phyloP scores from a whole-genome alignment of 2,797 vertebrate genomes.

The Melanotaenia parkinsoni region DNA sequence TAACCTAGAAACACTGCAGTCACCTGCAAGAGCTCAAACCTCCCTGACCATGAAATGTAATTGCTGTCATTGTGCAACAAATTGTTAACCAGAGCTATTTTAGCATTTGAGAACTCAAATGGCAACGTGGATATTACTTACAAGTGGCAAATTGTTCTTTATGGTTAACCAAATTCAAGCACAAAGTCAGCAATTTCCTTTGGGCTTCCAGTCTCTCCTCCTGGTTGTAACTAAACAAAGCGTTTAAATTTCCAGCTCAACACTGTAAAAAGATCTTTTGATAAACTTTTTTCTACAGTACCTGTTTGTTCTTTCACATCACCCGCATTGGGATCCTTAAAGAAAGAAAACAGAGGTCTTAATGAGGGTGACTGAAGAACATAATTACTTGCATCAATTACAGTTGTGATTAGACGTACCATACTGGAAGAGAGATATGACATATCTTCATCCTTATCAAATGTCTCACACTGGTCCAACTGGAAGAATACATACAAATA shows the following conservation, averaged over 20 bases:
- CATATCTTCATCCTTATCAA: slow-evolving; percentile 58
- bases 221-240: slow-evolving; percentile 72
- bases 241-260: slow-evolving; percentile 75
- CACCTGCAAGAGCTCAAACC: slow-evolving; percentile 76
- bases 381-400: fast-evolving
- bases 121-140: slow-evolving; percentile 12
- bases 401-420: slow-evolving; percentile 40
- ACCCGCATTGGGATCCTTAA: slow-evolving; percentile 79
- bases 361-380: not conserved
- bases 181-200: slow-evolving; percentile 91
- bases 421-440: slow-evolving; percentile 30
- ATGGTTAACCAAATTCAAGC: slow-evolving; percentile 63
- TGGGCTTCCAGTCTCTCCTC: slow-evolving; percentile 97
- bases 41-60: slow-evolving; percentile 61
- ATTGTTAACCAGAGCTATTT: slow-evolving; percentile 47
- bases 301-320: slow-evolving; percentile 88
- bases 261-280: slow-evolving; percentile 56
- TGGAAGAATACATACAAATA: slow-evolving; percentile 35
- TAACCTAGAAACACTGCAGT: slow-evolving; percentile 83
- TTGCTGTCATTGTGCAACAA: slow-evolving; percentile 80
- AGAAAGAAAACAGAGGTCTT: not conserved
- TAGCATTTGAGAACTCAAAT: not conserved
- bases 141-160: not conserved
- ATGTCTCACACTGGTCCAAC: slow-evolving; percentile 42
- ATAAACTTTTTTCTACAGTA: slow-evolving; percentile 83